Evolutionary conservation across 2,797 vertebrate genomes (phyloP).

Genomic region (Neosilurus mollespiculum): DNA sequence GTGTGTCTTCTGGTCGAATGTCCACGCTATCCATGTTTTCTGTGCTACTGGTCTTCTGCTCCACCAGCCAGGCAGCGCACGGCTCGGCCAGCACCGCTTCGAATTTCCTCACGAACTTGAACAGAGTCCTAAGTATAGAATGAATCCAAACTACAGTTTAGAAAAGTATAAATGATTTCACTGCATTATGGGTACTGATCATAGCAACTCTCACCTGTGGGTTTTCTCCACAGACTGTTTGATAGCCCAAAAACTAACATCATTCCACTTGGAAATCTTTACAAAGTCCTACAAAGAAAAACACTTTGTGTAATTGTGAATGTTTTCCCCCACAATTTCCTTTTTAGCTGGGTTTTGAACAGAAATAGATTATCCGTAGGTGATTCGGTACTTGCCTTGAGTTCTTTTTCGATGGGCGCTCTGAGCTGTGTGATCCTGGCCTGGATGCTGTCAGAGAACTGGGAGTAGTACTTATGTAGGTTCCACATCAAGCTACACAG

Average conservation of each 20-base stretch:
- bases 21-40: constrained; percentile 70
- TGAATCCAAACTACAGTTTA: not conserved
- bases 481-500: constrained; percentile 92
- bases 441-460: constrained; percentile 84
- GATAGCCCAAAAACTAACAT: constrained; percentile 97
- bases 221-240: constrained; percentile 97
- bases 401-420: constrained; percentile 91
- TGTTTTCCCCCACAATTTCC: not conserved
- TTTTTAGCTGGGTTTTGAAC: not conserved
- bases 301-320: not conserved
- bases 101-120: constrained; percentile 95
- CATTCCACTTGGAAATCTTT: constrained; percentile 97
- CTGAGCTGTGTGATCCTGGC: constrained; percentile 82
- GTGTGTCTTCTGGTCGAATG: constrained; percentile 68
- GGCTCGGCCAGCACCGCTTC: constrained; percentile 80
- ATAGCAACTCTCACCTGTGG: constrained; percentile 79
- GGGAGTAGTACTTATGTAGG: constrained; percentile 89
- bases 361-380: not conserved
- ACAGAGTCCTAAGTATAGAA: constrained; percentile 80
- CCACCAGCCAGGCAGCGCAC: constrained; percentile 78
- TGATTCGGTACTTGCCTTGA: constrained; percentile 77
- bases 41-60: constrained; percentile 70
- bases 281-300: constrained; percentile 85
- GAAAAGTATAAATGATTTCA: not conserved
- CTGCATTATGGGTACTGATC: not conserved